These are phyloP conservation scores for Drosophila mauritiana DNA, from an alignment of 1,140 invertebrate genomes.

Conservation along the genomic window DNA sequence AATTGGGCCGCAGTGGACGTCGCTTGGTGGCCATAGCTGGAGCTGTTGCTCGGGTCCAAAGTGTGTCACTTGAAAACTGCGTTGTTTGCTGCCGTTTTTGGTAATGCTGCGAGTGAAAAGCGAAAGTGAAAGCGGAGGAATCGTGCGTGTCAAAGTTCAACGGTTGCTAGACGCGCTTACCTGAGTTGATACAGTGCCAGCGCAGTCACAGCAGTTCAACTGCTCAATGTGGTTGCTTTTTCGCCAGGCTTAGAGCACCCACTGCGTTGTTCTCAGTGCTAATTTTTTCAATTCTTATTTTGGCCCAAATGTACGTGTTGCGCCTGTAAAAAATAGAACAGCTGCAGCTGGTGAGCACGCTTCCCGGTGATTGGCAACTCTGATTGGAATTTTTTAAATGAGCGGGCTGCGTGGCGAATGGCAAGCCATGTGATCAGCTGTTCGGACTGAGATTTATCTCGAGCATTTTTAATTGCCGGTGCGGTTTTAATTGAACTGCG, in stretches of 20 bases:
- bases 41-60: background rate
- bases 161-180: background rate
- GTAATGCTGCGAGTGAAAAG: conserved; percentile 35
- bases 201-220: conserved; percentile 4
- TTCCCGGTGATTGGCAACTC: conserved; percentile 19
- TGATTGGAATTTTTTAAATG: background rate
- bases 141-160: conserved; percentile 67
- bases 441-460: conserved; percentile 24
- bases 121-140: conserved; percentile 63
- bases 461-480: conserved; percentile 63
- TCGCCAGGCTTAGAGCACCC: background rate
- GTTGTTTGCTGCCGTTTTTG: conserved; percentile 65
- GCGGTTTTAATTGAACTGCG: conserved; percentile 55
- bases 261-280: conserved; percentile 22
- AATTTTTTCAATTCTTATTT: conserved; percentile 29
- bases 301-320: conserved; percentile 68
- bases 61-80: conserved; percentile 21
- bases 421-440: conserved; percentile 48
- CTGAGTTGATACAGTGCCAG: conserved; percentile 4
- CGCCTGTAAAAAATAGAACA: conserved; percentile 69
- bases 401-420: conserved; percentile 5
- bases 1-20: conserved; percentile 68
- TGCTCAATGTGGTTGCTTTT: background rate
- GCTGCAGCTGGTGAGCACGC: conserved; percentile 11
- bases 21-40: conserved; percentile 74